Percentiles rank a stretch among this genome's conserved stretches.
Evolutionary conservation across 2,888 invertebrate species (phyloP).

Genomic region (Erebia epiphron): DNA sequence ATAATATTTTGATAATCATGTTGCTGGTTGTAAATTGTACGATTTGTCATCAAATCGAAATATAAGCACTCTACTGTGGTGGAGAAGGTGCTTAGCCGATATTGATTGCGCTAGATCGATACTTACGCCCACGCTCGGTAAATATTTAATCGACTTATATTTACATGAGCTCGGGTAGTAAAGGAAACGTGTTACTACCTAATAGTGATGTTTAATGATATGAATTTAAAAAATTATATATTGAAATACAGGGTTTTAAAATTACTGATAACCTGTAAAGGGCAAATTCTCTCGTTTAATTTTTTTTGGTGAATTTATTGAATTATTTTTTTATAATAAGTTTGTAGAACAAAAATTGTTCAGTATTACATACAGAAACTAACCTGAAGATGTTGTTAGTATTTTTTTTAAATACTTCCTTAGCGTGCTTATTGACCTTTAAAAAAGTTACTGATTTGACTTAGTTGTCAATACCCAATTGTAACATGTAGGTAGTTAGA

Average conservation of each 20-base stretch:
- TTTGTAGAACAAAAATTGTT: no score
- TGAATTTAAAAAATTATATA: constrained; percentile 39
- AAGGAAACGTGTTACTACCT: constrained; percentile 24
- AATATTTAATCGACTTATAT: constrained; percentile 74
- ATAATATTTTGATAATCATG: constrained; percentile 41
- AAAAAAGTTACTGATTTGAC: no score
- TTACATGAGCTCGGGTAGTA: constrained; percentile 42
- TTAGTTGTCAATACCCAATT: no score
- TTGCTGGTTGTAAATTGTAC: constrained; percentile 44
- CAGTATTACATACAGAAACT: no score
- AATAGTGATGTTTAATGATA: background rate
- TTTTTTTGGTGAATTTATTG: no score
- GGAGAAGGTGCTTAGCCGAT: constrained; percentile 55
- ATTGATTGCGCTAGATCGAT: constrained; percentile 71
- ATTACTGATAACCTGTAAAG: no score
- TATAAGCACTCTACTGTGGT: constrained; percentile 56
- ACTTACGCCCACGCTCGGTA: constrained; percentile 71
- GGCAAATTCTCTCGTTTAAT: no score
- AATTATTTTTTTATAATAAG: no score
- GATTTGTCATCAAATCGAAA: constrained; percentile 49
- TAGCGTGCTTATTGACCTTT: no score
- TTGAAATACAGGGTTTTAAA: constrained; percentile 41
- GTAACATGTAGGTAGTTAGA: no score
- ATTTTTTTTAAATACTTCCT: no score
- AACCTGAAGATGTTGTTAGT: no score